phyloP scores from a whole-genome alignment of 2,888 invertebrate species.

The Scaptodrosophila latifasciaeformis region DNA sequence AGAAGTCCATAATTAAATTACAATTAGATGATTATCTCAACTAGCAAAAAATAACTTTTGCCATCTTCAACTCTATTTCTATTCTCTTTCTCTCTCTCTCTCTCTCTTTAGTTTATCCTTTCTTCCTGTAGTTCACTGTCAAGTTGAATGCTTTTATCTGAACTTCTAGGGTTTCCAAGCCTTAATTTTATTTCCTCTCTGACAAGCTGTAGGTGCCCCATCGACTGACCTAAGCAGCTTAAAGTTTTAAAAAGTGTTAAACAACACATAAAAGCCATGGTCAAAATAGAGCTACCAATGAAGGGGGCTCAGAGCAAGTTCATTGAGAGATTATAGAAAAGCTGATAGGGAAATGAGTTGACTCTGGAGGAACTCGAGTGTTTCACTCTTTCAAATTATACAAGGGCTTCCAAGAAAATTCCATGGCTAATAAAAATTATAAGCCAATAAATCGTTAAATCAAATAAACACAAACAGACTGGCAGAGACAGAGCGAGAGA shows the following conservation, averaged over 20 bases:
- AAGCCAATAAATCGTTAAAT: constrained; percentile 65
- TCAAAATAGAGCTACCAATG: background rate
- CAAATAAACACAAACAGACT: constrained; percentile 40
- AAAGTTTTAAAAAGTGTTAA: constrained; percentile 41
- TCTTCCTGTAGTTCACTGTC: background rate
- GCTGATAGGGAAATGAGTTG: no score
- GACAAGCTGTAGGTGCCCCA: constrained; percentile 12
- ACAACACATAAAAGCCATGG: constrained; percentile 20
- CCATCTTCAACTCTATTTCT: no score
- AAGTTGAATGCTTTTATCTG: constrained; percentile 23
- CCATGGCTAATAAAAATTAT: constrained; percentile 66
- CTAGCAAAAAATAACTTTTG: no score
- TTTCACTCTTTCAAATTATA: no score
- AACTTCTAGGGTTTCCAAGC: constrained; percentile 37
- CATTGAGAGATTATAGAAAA: no score
- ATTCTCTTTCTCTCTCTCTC: no score
- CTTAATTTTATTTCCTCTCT: constrained; percentile 16
- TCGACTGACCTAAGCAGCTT: constrained; percentile 35
- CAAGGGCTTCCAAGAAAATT: constrained; percentile 60
- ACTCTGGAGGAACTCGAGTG: no score
- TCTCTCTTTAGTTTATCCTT: no score
- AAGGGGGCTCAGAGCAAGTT: constrained; percentile 38
- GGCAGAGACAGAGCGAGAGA: background rate
- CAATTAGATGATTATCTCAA: no score
- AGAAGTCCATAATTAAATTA: constrained; percentile 47